These are phyloP conservation scores for Perodicticus potto DNA, from an alignment of 2,797 vertebrate genomes.

Conservation along the genomic window DNA sequence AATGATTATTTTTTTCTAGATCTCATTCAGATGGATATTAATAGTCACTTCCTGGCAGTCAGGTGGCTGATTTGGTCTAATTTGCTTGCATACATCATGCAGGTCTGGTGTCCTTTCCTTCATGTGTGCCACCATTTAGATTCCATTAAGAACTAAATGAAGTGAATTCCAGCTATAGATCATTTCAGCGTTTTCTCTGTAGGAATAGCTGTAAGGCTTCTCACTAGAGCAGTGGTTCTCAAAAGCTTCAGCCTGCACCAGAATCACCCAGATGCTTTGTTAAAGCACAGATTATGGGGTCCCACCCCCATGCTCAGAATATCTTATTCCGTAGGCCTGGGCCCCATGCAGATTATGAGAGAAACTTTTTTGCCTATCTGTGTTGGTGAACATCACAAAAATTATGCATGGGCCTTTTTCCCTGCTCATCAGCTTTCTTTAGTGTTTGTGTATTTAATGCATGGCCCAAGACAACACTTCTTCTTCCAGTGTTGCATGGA, in stretches of 20 bases:
- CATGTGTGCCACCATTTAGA: neutral
- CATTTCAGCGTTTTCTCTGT: neutral
- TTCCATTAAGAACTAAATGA: neutral
- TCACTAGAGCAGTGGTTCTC: neutral
- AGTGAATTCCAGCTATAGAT: neutral
- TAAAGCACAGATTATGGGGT: neutral
- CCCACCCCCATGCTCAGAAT: neutral
- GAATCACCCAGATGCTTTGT: neutral
- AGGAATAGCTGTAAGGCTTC: neutral
- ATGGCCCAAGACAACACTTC: too few relatives aligned
- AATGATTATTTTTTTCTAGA: neutral
- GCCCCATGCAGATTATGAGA: too few relatives aligned
- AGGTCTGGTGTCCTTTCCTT: neutral
- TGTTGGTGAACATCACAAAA: too few relatives aligned
- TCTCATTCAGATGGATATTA: neutral
- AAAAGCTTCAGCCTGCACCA: neutral
- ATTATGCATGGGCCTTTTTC: too few relatives aligned
- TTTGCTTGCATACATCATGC: neutral
- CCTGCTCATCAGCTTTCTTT: too few relatives aligned
- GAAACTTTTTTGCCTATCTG: too few relatives aligned
- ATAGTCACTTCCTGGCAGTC: neutral
- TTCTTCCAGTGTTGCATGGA: too few relatives aligned
- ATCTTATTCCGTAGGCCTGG: neutral
- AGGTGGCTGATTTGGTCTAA: neutral
- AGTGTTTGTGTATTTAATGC: too few relatives aligned